Evolutionary conservation across 2,797 vertebrate genomes (phyloP).

Genomic region (Atherinosoma microstoma): DNA sequence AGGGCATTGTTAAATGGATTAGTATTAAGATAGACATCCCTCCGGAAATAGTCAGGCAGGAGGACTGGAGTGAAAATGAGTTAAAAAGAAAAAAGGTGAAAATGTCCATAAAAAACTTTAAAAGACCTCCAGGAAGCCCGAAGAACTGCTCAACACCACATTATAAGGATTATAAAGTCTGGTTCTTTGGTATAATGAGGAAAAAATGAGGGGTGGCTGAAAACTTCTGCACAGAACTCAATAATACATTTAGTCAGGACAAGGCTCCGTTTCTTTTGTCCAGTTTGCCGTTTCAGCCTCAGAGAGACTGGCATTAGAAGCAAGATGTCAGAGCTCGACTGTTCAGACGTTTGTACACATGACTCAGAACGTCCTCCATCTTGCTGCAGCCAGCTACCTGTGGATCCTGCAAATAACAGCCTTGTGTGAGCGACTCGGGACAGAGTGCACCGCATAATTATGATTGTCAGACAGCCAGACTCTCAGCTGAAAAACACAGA

Average conservation of each 20-base stretch:
- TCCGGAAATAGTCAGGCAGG: not conserved
- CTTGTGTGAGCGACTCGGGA: conserved; percentile 29
- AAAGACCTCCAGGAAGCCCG: not conserved
- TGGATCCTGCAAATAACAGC: conserved; percentile 47
- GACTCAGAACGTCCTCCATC: not conserved
- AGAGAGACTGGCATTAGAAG: not conserved
- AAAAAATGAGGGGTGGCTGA: not conserved
- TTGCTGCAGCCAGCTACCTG: conserved; percentile 19
- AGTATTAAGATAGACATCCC: not conserved
- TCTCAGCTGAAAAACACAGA: conserved; percentile 36
- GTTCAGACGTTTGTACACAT: conserved; percentile 1
- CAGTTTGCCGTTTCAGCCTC: not conserved
- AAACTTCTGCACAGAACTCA: conserved; percentile 16
- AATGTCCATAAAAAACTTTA: not conserved
- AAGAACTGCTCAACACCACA: not conserved
- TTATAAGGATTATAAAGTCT: not conserved
- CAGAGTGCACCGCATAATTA: conserved; percentile 44
- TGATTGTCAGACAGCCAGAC: conserved; percentile 32
- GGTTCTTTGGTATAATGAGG: not conserved
- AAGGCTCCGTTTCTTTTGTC: not conserved
- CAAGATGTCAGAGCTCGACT: conserved; percentile 5
- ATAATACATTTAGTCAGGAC: not conserved
- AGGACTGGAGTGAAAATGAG: not conserved
- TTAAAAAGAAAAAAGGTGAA: no score
- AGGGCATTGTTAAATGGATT: not conserved